phyloP scores from a whole-genome alignment of 2,797 vertebrate genomes.

The Hirundo rustica region DNA sequence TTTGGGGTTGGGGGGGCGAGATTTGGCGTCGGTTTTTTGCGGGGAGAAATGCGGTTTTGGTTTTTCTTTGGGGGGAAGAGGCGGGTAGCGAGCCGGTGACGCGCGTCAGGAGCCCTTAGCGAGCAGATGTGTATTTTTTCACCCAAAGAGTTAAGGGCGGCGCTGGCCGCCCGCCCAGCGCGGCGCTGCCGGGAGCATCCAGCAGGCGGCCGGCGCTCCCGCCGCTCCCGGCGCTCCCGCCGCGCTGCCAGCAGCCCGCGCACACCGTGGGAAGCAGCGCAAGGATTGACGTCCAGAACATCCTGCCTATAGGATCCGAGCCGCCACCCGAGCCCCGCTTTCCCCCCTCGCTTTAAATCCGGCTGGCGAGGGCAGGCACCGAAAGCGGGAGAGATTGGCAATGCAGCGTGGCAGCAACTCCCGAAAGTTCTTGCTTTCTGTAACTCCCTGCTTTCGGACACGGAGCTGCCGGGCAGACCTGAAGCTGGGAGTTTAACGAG shows the following conservation, averaged over 20 bases:
- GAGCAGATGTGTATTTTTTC: neutral
- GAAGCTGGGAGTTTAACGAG: neutral
- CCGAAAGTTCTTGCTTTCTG: constrained; percentile 63
- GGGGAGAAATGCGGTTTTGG: too few relatives aligned
- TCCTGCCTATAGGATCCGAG: constrained; percentile 73
- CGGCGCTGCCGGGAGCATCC: constrained; percentile 66
- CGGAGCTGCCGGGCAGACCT: neutral
- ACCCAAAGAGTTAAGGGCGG: neutral
- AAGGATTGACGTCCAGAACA: constrained; percentile 55
- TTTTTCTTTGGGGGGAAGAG: rapidly evolving
- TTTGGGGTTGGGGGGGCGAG: too few relatives aligned
- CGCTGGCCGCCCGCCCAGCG: neutral
- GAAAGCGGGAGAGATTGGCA: constrained; percentile 27
- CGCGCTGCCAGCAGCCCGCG: neutral
- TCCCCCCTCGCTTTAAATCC: constrained; percentile 64
- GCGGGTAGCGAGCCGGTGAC: neutral
- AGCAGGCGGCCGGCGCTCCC: constrained; percentile 76
- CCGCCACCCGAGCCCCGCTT: constrained; percentile 58
- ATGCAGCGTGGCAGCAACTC: constrained; percentile 31
- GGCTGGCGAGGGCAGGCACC: constrained; percentile 4
- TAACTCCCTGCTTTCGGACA: neutral
- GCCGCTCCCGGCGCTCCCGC: neutral
- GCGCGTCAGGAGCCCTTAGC: neutral
- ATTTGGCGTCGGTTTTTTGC: too few relatives aligned
- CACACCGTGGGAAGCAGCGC: neutral